Conservation (phyloP, 2,888 invertebrate species). For the Drosophila limbata region DNA sequence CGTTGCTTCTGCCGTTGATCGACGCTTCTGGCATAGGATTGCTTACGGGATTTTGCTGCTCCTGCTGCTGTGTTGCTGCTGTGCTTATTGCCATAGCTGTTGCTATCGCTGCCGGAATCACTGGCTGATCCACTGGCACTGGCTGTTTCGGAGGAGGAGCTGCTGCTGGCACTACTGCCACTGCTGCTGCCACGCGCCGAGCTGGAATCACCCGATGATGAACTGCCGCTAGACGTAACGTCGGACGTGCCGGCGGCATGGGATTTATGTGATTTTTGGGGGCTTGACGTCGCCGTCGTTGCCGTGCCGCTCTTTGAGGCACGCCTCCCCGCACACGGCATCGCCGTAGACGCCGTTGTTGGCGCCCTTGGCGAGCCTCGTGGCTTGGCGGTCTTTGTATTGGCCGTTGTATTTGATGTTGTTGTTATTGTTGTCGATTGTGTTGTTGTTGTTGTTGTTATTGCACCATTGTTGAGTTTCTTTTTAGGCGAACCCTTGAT, state of each 20-base stretch:
- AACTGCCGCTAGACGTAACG: slow-evolving; percentile 80
- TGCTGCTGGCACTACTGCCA: slow-evolving; percentile 22
- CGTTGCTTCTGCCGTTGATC: slow-evolving; percentile 82
- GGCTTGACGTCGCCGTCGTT: slow-evolving; percentile 63
- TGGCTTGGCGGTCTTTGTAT: slow-evolving; percentile 58
- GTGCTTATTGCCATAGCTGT: slow-evolving; percentile 40
- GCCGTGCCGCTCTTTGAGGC: slow-evolving; percentile 71
- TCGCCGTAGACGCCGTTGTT: slow-evolving; percentile 40
- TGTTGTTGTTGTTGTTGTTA: slow-evolving; percentile 55
- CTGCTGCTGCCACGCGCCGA: slow-evolving; percentile 76
- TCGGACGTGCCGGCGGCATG: slow-evolving; percentile 69
- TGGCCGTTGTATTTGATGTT: slow-evolving; percentile 47
- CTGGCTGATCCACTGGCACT: slow-evolving; percentile 34
- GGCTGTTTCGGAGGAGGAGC: slow-evolving; percentile 21
- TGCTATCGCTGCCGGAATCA: slow-evolving; percentile 37
- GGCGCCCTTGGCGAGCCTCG: slow-evolving; percentile 62
- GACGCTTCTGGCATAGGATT: slow-evolving; percentile 77
- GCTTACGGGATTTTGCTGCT: slow-evolving; percentile 69
- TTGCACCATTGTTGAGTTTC: slow-evolving; percentile 84
- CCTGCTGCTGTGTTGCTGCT: slow-evolving; percentile 33
- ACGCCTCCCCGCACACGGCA: slow-evolving; percentile 72
- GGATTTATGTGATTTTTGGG: slow-evolving; percentile 46
- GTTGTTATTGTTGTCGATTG: slow-evolving; percentile 49
- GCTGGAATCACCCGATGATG: slow-evolving; percentile 82
- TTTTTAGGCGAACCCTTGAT: slow-evolving; percentile 77